Percentiles rank a stretch among this genome's conserved stretches.
Conservation (phyloP, 1,140 invertebrate genomes). For the Copidosoma floridanum region DNA sequence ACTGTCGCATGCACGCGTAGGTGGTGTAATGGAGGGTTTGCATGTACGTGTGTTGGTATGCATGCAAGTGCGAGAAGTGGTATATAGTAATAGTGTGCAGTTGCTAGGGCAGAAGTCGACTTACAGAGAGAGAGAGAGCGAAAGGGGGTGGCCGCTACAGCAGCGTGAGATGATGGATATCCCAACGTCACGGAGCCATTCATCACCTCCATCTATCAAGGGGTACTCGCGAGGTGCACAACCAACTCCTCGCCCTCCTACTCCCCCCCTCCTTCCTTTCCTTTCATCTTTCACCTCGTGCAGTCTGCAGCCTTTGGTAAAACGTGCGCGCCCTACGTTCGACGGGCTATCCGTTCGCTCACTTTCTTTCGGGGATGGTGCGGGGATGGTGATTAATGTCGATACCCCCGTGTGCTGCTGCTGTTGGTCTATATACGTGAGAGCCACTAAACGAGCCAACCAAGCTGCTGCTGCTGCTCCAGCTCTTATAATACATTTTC, state of each 20-base stretch:
- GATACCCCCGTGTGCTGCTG: slow-evolving; percentile 35
- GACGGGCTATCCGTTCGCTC: not conserved
- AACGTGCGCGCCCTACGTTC: not conserved
- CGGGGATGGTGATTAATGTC: slow-evolving; percentile 56
- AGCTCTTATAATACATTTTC: not conserved
- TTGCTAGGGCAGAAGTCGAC: no score
- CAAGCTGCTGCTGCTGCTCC: no score
- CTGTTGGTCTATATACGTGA: not conserved
- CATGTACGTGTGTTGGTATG: no score
- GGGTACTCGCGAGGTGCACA: slow-evolving; percentile 30
- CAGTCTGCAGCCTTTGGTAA: no score
- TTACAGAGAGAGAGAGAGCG: not conserved
- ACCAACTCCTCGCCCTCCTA: slow-evolving; percentile 13
- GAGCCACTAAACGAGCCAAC: not conserved
- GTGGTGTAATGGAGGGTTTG: no score
- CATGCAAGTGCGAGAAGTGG: no score
- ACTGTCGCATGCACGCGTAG: no score
- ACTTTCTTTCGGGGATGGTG: not conserved
- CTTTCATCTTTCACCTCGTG: slow-evolving; percentile 50
- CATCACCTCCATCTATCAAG: slow-evolving; percentile 58
- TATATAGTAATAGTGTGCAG: no score
- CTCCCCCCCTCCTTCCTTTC: slow-evolving; percentile 40
- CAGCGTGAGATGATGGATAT: slow-evolving; percentile 51
- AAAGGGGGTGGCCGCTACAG: not conserved
- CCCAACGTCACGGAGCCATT: slow-evolving; percentile 53